Evolutionary conservation across 2,797 vertebrate genomes (phyloP), one percentile per base, ranked within the genome.

Genomic region (Mionectes olivaceus): DNA sequence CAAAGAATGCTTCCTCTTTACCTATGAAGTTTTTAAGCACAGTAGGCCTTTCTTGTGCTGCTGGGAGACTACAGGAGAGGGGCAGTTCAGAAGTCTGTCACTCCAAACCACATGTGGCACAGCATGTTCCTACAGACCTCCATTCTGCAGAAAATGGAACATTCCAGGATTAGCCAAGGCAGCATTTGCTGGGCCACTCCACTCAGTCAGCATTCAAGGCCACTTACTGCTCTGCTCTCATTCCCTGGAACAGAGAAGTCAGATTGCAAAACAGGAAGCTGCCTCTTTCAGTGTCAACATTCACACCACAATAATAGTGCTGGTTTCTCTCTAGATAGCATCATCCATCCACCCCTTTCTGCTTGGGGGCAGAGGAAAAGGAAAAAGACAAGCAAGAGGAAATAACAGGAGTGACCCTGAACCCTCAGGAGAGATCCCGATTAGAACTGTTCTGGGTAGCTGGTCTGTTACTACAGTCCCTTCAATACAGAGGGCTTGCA

Each of bases 241-340:
- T 30, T 25, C 46, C 33, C 89, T 65, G 47, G 59, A 79, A 79
- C 1, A 84, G 22, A 61, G 55, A 76, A 75, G 59, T 76, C 47
- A 47, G 39, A 44, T 63, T 73, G 87, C 49, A 46, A 82, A 95
- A 91, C 59, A 89, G 75, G 69, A 92, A 87, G 68, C 55, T 84
- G 78, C 46, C 33, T 82, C 65, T 53, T 71, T 70, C 75, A 69
- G 50, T 13, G 52, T 61, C 63, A 82, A 50, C 67, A 79, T 41
- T 82, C 78, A 50, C 44, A 53, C 12, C 69, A 81, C 61, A 89
- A 30, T 0, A 87, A 55, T 1, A 84, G 32, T 0, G 0, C 55
- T 73, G 30, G 59, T 47, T 84, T 90, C 91, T 71, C 5, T 0
- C 27, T 49, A 50, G 70, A 82, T 4, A 93, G 57, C 65, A 73